Conservation (phyloP, 1,140 invertebrate genomes). For the Lamellibrachia luymesi region DNA sequence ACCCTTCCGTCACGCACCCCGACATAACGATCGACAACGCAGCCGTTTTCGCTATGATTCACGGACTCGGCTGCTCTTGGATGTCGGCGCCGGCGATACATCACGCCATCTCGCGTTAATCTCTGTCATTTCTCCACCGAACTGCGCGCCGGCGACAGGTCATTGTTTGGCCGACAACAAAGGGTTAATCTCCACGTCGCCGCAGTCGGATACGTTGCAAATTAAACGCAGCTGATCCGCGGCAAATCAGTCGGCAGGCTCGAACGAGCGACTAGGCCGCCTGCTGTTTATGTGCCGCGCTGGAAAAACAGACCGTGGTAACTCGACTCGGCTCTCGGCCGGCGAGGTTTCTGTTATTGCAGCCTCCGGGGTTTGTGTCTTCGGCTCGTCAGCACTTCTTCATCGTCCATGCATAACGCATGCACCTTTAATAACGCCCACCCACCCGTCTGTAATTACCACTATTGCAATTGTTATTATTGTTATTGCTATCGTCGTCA, state of each 20-base stretch:
- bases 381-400: background rate
- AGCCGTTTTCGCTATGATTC: background rate
- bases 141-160: background rate
- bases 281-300: background rate
- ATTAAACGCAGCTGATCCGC: background rate
- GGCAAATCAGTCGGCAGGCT: background rate
- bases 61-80: background rate
- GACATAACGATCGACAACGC: background rate
- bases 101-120: background rate
- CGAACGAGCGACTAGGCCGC: background rate
- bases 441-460: background rate
- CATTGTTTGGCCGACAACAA: conserved; percentile 1
- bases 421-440: background rate
- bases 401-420: background rate
- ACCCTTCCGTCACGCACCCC: background rate
- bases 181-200: background rate
- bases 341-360: background rate
- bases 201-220: background rate
- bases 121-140: background rate
- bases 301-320: background rate
- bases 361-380: background rate
- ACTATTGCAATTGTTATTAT: background rate
- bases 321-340: background rate
- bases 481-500: background rate
- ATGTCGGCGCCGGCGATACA: background rate